Evolutionary conservation across 2,113 vertebrate genomes (phyloP).

Genomic region (Dryoscopus gambensis): DNA sequence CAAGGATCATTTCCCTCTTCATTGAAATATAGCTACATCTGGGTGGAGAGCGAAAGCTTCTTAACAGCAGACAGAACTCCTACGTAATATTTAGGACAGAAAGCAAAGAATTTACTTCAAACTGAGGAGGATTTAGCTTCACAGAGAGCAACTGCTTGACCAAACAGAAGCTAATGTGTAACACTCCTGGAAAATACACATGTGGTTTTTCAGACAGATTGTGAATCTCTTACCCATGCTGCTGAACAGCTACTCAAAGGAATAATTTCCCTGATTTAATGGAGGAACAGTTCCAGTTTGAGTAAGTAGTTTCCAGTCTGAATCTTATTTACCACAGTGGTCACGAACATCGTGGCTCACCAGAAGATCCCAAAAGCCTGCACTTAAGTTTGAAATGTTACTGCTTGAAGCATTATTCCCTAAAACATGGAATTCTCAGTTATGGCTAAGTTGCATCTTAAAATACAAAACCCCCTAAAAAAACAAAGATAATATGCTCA

Average conservation of each 20-base stretch:
- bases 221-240: conserved; percentile 24
- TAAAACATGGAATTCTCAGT: background rate
- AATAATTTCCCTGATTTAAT: conserved; percentile 28
- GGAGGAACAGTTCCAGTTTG: conserved; percentile 1
- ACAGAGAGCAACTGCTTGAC: background rate
- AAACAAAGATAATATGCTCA: background rate
- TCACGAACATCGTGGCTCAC: background rate
- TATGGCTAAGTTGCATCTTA: background rate
- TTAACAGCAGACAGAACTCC: conserved; percentile 2
- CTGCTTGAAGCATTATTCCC: background rate
- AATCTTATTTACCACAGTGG: conserved; percentile 12
- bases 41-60: background rate
- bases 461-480: background rate
- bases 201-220: conserved; percentile 22
- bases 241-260: conserved; percentile 19
- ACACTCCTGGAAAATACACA: background rate
- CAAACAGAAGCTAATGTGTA: background rate
- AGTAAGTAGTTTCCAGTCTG: conserved; percentile 22
- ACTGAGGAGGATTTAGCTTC: background rate
- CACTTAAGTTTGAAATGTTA: background rate
- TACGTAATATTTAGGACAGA: background rate
- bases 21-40: background rate
- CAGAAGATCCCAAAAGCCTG: background rate
- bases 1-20: background rate
- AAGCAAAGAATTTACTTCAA: conserved; percentile 7